phyloP scores from a whole-genome alignment of 2,888 invertebrate species.

The Clusia tigrina region DNA sequence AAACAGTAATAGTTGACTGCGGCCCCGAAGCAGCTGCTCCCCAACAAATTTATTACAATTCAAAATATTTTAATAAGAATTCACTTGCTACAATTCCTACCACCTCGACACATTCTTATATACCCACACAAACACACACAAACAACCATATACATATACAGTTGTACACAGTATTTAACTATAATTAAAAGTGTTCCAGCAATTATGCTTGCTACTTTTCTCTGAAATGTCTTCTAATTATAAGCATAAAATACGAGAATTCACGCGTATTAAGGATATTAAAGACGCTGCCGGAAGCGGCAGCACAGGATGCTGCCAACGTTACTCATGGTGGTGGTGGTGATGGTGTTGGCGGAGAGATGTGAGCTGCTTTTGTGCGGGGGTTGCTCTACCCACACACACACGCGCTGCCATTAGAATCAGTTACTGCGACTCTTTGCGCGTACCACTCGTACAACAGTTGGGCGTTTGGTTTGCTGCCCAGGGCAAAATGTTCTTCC shows the following conservation, averaged over 20 bases:
- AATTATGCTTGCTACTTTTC: conserved; percentile 12
- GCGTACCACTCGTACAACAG: background rate
- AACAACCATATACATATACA: no score
- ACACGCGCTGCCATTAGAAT: background rate
- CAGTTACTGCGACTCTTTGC: background rate
- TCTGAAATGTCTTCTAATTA: conserved; percentile 27
- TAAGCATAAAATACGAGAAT: conserved; percentile 46
- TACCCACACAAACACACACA: background rate
- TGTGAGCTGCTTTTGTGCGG: no score
- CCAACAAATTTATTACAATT: background rate
- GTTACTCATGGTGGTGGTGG: background rate
- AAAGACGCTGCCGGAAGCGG: conserved; percentile 40
- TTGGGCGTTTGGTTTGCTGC: no score
- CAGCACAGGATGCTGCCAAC: background rate
- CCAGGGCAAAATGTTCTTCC: no score
- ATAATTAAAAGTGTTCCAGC: conserved; percentile 6
- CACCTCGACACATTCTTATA: background rate
- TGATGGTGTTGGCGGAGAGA: background rate
- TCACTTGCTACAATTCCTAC: background rate
- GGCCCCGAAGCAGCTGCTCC: no score
- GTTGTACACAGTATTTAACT: no score
- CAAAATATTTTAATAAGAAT: conserved; percentile 9
- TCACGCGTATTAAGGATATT: conserved; percentile 57
- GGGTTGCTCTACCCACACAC: background rate
- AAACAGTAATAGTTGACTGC: no score